Base-by-base conservation (phyloP, 2,113 vertebrate genomes). In the Pungitius pungitius region DNA sequence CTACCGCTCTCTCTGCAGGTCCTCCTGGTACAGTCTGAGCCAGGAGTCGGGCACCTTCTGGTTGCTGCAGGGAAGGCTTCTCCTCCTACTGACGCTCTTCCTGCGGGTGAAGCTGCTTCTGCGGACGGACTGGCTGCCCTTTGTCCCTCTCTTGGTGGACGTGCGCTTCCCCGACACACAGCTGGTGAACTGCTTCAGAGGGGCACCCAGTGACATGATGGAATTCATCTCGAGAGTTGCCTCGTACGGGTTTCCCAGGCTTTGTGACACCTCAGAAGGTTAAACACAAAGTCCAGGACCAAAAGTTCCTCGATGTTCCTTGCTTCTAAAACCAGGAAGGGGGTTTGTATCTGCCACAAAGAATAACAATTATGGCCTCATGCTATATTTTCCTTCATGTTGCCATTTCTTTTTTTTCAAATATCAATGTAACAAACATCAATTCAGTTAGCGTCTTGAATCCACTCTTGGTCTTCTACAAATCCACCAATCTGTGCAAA, bases 1-100 rank as follows among this genome's bases (percentile, higher is more conserved):
- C 0, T 78, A 91, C 94, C 93, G 87, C 45, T 95, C 94, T 67
- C 68, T 90, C 69, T 92, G 90, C 63, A 93, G 87, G 1, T 91
- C 90, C 3, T 61, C 86, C 82, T 89, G 92, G 70, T 93, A 94
- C 0, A 67, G 58, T 15, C 86, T 40, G 56, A 90, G 89, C 93
- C 92, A 94, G 55, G 92, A 92, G 43, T 92, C 90, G 0, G 87
- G 90, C 26, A 89, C 90, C 8, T 90, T 92, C 87, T 91, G 82
- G 43, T 63, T 84, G 71, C 37, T 78, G 42, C 84, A 90, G 39
- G 89, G 58, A 8, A 61, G 37, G 22, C 58, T 61, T 24, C 93
- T 87, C 58, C 93, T 86, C 57, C 93, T 69, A 10, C 86, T 88
- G 42, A 93, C 75, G 52, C 89, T 90, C 65, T 62, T 88, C 74